These are phyloP conservation scores for Tiliqua scincoides DNA, from an alignment of 2,113 vertebrate species.

Conservation along the genomic window DNA sequence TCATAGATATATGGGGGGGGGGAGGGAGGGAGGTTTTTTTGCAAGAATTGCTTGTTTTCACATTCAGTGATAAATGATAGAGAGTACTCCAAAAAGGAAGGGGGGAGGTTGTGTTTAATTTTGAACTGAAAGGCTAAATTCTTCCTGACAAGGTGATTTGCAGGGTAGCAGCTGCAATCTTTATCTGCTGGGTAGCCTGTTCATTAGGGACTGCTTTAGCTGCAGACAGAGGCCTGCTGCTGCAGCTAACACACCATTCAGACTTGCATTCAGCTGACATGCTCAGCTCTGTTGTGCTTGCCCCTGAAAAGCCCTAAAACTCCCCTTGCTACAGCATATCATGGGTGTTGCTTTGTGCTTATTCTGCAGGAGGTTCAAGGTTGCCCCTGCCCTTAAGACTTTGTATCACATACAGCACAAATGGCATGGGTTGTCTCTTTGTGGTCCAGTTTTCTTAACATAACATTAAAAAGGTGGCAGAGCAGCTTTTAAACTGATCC, in stretches of 20 bases:
- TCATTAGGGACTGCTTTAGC: not conserved
- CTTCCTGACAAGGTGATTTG: not conserved
- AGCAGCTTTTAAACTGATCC: too few relatives aligned
- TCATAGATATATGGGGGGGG: not conserved
- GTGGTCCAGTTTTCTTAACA: too few relatives aligned
- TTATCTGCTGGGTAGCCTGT: not conserved
- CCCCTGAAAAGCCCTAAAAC: not conserved
- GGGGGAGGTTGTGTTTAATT: not conserved
- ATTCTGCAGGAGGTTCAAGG: not conserved
- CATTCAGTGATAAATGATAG: not conserved
- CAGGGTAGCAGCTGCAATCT: not conserved
- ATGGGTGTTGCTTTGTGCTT: not conserved
- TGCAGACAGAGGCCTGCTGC: not conserved
- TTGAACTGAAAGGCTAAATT: not conserved
- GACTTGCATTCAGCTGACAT: not conserved
- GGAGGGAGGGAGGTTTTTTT: not conserved
- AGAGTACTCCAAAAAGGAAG: not conserved
- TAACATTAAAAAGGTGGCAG: too few relatives aligned
- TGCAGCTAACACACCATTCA: not conserved
- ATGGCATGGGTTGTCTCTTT: not conserved
- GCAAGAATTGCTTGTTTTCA: not conserved
- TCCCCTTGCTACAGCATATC: not conserved
- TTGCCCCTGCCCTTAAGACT: not conserved
- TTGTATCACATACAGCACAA: not conserved
- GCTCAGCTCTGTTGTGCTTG: not conserved